Percentiles rank a stretch among this genome's conserved stretches.
phyloP scores from a whole-genome alignment of 2,797 vertebrate species.

The Anguilla megastoma region DNA sequence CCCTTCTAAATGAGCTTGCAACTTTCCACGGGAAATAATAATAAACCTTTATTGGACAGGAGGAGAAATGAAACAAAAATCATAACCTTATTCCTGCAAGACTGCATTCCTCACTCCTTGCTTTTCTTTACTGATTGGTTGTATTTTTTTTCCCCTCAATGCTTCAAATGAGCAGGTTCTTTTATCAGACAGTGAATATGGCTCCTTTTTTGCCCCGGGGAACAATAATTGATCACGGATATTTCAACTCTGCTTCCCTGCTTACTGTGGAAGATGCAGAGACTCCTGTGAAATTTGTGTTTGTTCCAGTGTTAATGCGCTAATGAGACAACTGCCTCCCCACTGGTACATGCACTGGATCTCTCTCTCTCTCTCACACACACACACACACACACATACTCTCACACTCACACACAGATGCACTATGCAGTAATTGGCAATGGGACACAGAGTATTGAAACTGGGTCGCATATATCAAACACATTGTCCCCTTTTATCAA shows the following conservation, averaged over 20 bases:
- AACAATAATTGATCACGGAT: constrained; percentile 38
- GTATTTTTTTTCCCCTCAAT: constrained; percentile 33
- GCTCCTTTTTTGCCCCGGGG: constrained; percentile 19
- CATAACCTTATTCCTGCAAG: constrained; percentile 56
- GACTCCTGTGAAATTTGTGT: constrained; percentile 41
- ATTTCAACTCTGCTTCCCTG: constrained; percentile 41
- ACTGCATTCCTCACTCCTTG: constrained; percentile 49
- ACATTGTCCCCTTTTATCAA: constrained; percentile 47
- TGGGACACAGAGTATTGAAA: constrained; percentile 43
- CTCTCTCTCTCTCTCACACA: neutral
- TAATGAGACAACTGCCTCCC: constrained; percentile 62
- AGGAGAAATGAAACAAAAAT: constrained; percentile 63
- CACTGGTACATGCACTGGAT: constrained; percentile 34
- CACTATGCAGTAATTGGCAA: constrained; percentile 59
- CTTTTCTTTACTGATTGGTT: constrained; percentile 29
- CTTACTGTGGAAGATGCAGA: constrained; percentile 56
- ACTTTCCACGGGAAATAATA: constrained; percentile 63
- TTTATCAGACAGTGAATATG: constrained; percentile 49
- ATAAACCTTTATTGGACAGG: constrained; percentile 59
- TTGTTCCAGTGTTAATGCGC: constrained; percentile 54
- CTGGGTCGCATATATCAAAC: constrained; percentile 59
- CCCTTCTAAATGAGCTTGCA: constrained; percentile 58
- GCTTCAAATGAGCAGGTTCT: constrained; percentile 48
- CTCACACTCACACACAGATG: constrained; percentile 38
- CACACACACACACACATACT: constrained; percentile 1